Conservation (phyloP, 1,140 invertebrate species). For the Pollicipes pollicipes region DNA sequence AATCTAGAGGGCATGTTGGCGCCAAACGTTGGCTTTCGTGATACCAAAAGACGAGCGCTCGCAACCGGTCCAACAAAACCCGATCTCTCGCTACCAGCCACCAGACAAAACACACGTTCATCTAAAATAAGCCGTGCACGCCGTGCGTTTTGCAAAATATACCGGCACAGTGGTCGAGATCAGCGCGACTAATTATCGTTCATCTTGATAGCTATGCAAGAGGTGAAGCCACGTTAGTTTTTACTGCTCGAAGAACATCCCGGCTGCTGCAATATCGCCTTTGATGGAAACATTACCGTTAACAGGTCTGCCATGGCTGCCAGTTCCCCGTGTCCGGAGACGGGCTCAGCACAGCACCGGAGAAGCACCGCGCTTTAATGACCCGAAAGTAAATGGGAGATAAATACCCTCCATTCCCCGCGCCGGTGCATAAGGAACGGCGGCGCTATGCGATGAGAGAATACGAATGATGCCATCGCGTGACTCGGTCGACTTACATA, state of each 20-base stretch:
- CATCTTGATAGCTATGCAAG: not conserved
- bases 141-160: not conserved
- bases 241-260: not conserved
- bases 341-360: too few species aligned
- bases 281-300: conserved; percentile 1
- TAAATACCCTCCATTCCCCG: not conserved
- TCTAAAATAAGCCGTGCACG: too few species aligned
- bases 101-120: too few species aligned
- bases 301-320: not conserved
- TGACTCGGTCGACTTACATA: not conserved
- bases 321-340: not conserved
- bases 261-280: not conserved
- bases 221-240: not conserved
- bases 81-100: too few species aligned
- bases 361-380: not conserved
- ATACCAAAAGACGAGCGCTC: too few species aligned
- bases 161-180: not conserved
- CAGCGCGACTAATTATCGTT: not conserved
- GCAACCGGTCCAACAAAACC: too few species aligned
- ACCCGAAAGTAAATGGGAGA: not conserved
- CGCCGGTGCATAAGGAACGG: not conserved
- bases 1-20: too few species aligned
- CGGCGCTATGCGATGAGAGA: not conserved
- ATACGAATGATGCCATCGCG: not conserved
- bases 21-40: too few species aligned